Conservation (phyloP, 37 sponge, comb jelly and placozoan species). For the Haliclona indistincta region DNA sequence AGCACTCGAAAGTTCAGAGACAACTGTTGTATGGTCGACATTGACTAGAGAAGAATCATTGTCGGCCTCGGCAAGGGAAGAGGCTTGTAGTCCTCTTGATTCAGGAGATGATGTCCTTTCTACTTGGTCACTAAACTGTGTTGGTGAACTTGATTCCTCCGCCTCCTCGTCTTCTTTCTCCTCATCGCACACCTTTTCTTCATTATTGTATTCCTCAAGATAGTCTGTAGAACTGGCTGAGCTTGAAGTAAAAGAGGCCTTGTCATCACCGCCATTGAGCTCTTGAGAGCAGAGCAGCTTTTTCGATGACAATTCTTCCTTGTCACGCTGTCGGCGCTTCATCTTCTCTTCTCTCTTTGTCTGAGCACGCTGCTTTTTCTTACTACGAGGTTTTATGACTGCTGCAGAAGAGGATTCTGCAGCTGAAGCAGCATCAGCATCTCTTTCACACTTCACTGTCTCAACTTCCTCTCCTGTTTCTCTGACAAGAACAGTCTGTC, state of each 20-base stretch:
- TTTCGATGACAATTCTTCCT: not conserved
- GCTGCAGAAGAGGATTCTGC: not conserved
- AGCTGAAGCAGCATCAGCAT: not conserved
- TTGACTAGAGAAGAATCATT: too few relatives aligned
- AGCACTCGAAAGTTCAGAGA: too few relatives aligned
- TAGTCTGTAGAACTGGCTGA: constrained; percentile 33
- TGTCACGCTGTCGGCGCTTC: constrained; percentile 19
- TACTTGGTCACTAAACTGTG: too few relatives aligned
- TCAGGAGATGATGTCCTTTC: too few relatives aligned
- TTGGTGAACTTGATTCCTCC: too few relatives aligned
- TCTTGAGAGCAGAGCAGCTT: not conserved
- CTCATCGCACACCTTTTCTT: too few relatives aligned
- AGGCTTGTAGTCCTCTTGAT: too few relatives aligned
- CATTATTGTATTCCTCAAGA: constrained; percentile 11
- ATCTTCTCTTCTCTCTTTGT: constrained; percentile 60
- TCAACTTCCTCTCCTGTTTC: constrained; percentile 6
- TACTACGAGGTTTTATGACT: constrained; percentile 10
- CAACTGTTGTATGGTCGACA: too few relatives aligned
- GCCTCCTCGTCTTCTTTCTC: too few relatives aligned
- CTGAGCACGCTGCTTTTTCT: constrained; percentile 38
- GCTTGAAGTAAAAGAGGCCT: constrained; percentile 10
- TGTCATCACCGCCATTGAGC: not conserved
- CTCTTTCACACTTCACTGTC: constrained; percentile 5
- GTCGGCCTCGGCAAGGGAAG: too few relatives aligned
- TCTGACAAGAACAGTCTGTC: constrained; percentile 46